These are phyloP conservation scores for Spilogale gracilis DNA, from an alignment of 2,113 vertebrate genomes.

Conservation along the genomic window DNA sequence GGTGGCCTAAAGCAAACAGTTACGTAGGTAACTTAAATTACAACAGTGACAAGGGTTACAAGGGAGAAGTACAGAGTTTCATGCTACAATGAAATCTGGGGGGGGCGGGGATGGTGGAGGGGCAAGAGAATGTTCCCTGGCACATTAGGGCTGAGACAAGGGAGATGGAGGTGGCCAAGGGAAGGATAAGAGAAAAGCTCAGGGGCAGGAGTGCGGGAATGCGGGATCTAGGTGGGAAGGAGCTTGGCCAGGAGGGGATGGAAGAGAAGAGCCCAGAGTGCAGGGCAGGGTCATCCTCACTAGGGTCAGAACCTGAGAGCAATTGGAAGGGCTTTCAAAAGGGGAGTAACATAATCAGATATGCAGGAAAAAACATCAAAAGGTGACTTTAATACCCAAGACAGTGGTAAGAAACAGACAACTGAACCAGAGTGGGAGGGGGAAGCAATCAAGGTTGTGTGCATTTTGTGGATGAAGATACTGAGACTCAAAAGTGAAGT, in stretches of 20 bases:
- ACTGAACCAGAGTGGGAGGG: background rate
- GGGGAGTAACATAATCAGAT: background rate
- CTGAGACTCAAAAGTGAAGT: background rate
- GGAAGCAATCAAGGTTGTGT: accelerated
- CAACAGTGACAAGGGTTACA: background rate
- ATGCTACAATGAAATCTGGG: background rate
- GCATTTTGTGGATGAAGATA: background rate
- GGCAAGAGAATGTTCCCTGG: background rate
- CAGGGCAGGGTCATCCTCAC: background rate
- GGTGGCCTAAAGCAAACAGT: background rate
- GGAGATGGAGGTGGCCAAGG: background rate
- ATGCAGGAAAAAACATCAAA: background rate
- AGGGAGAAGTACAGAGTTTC: background rate
- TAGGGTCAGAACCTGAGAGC: background rate
- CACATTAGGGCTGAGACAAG: background rate
- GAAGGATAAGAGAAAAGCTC: background rate
- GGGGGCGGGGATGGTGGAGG: background rate
- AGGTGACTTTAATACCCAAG: background rate
- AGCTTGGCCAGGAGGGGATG: background rate
- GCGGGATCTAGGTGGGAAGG: background rate
- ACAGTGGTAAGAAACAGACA: background rate
- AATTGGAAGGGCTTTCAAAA: background rate
- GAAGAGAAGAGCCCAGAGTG: background rate
- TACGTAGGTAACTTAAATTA: background rate
- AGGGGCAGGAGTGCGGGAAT: background rate